Evolutionary conservation across 2,797 vertebrate genomes (phyloP).

Genomic region (Telmatherina bonti): DNA sequence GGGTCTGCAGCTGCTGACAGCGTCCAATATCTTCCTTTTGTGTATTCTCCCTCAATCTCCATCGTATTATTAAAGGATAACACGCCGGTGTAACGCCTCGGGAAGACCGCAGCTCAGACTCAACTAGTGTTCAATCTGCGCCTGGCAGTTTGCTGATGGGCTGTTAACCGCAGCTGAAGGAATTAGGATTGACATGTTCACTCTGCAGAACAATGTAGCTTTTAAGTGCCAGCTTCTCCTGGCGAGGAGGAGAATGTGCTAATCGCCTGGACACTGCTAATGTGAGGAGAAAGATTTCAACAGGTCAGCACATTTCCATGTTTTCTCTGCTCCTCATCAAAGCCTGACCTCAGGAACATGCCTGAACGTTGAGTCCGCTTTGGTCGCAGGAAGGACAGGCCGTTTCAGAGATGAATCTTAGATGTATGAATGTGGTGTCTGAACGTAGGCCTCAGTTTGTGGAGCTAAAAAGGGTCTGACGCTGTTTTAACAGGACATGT

Average conservation of each 20-base stretch:
- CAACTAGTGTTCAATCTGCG: conserved; percentile 67
- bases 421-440: conserved; percentile 10
- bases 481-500: no score
- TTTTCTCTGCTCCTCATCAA: conserved; percentile 52
- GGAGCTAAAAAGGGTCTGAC: conserved; percentile 5
- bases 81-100: conserved; percentile 74
- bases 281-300: conserved; percentile 69
- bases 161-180: conserved; percentile 75
- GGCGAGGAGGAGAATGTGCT: conserved; percentile 58
- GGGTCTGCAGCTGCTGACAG: conserved; percentile 43
- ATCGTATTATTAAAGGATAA: conserved; percentile 77
- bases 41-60: conserved; percentile 69
- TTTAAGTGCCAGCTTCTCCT: conserved; percentile 60
- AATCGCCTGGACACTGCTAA: conserved; percentile 64
- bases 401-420: conserved; percentile 36
- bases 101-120: conserved; percentile 75
- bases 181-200: conserved; percentile 81
- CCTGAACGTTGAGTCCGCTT: conserved; percentile 42
- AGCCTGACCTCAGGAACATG: conserved; percentile 46
- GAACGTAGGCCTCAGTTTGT: background rate
- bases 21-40: conserved; percentile 70
- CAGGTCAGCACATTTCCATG: conserved; percentile 53
- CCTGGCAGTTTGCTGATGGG: conserved; percentile 67
- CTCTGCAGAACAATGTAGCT: conserved; percentile 81
- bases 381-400: no score